phyloP scores from a whole-genome alignment of 2,113 vertebrate genomes.

The Phalacrocorax brasilianus region DNA sequence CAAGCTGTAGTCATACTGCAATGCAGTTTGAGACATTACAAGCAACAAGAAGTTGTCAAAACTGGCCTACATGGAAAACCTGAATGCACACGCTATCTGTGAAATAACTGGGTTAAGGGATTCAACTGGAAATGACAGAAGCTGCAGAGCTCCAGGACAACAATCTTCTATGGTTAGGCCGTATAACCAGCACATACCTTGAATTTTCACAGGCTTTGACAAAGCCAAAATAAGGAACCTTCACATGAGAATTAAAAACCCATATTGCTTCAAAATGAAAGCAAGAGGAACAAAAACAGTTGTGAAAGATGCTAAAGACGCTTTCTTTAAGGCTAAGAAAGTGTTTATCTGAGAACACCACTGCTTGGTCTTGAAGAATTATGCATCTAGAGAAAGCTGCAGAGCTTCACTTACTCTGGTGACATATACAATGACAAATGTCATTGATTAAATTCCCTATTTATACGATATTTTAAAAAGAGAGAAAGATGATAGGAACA shows the following conservation, averaged over 20 bases:
- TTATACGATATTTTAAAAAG: neutral
- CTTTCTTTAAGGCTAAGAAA: neutral
- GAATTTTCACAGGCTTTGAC: neutral
- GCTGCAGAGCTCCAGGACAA: neutral
- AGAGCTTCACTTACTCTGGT: neutral
- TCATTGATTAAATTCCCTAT: neutral
- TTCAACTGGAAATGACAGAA: constrained; percentile 4
- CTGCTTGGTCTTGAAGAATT: neutral
- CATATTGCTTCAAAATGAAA: neutral
- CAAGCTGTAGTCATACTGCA: neutral
- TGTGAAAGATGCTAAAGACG: neutral
- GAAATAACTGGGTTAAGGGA: constrained; percentile 6
- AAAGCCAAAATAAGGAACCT: neutral
- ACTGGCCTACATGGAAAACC: constrained; percentile 3
- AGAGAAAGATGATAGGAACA: neutral
- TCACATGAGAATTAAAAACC: neutral
- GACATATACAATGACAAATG: neutral
- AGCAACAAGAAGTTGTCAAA: neutral
- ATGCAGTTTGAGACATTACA: neutral
- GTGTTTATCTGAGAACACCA: neutral
- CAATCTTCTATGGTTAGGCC: neutral
- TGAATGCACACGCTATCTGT: neutral
- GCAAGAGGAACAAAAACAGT: neutral
- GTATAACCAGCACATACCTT: neutral
- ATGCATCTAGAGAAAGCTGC: neutral